phyloP scores from a whole-genome alignment of 2,888 invertebrate species.

The Scaptomyza tumidula region DNA sequence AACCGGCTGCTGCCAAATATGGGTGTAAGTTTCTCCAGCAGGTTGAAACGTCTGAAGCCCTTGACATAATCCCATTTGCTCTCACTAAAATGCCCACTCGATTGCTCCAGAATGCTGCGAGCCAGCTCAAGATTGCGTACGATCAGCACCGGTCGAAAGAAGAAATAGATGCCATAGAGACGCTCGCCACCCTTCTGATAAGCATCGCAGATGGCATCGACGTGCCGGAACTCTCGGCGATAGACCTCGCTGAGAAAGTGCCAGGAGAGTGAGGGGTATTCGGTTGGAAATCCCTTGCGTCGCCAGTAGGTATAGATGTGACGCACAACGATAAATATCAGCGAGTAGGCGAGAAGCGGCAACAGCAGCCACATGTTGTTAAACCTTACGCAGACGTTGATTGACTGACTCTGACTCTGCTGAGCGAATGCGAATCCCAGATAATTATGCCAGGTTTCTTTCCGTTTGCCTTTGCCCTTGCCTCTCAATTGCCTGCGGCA shows the following conservation, averaged over 20 bases:
- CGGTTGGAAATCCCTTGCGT: slow-evolving; percentile 80
- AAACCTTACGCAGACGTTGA: slow-evolving; percentile 36
- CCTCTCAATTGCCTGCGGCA: slow-evolving; percentile 45
- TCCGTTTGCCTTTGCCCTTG: neutral
- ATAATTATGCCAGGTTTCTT: slow-evolving; percentile 68
- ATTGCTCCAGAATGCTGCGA: slow-evolving; percentile 87
- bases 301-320: slow-evolving; percentile 81
- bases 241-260: slow-evolving; percentile 68
- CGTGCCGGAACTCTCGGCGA: slow-evolving; percentile 77
- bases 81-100: slow-evolving; percentile 88
- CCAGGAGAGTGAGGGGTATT: slow-evolving; percentile 63
- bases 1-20: slow-evolving; percentile 88
- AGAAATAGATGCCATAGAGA: slow-evolving; percentile 87
- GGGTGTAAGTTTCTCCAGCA: slow-evolving; percentile 88
- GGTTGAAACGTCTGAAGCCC: slow-evolving; percentile 86
- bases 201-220: slow-evolving; percentile 73
- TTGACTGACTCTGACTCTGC: slow-evolving; percentile 42
- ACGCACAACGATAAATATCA: slow-evolving; percentile 70
- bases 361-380: slow-evolving; percentile 80
- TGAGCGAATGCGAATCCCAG: slow-evolving; percentile 41
- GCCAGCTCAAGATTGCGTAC: slow-evolving; percentile 87
- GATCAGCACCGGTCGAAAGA: slow-evolving; percentile 87
- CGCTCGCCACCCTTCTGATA: slow-evolving; percentile 79
- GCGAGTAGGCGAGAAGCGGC: slow-evolving; percentile 74
- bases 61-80: slow-evolving; percentile 86